These are phyloP conservation scores for Pyrrhura leucotis DNA, from an alignment of 2,797 vertebrate genomes.

Conservation along the genomic window DNA sequence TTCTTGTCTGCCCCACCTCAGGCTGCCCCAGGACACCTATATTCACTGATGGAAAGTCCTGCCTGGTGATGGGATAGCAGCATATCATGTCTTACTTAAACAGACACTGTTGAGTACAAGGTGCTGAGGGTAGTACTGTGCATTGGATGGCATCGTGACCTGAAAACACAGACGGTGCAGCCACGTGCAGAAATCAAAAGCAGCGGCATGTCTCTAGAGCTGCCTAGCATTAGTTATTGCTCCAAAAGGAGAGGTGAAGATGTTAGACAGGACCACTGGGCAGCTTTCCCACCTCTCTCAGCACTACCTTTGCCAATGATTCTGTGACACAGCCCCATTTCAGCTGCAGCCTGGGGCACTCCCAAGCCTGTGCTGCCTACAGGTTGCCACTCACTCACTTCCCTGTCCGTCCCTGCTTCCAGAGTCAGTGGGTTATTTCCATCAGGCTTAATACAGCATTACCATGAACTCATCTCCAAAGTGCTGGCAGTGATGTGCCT, in stretches of 20 bases:
- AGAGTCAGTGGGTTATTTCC: background rate
- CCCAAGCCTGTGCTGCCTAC: background rate
- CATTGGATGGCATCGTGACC: too few species aligned
- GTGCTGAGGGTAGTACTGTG: background rate
- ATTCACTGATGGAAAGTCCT: background rate
- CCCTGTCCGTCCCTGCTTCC: background rate
- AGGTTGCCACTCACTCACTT: background rate
- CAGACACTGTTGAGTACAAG: background rate
- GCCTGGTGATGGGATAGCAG: background rate
- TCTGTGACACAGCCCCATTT: background rate
- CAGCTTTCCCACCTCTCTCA: background rate
- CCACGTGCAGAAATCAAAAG: background rate
- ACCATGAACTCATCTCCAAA: background rate
- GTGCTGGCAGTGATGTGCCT: background rate
- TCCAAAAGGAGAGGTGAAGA: background rate
- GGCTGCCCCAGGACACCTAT: background rate
- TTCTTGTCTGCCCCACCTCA: background rate
- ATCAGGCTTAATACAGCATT: background rate
- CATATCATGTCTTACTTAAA: background rate
- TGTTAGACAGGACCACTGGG: background rate
- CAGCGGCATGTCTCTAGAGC: background rate
- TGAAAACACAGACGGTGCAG: background rate
- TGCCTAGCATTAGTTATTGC: background rate
- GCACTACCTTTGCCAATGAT: background rate
- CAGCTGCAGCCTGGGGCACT: background rate